Evolutionary conservation across 2,113 vertebrate species (phyloP).

Genomic region (Rhinoptilus africanus): DNA sequence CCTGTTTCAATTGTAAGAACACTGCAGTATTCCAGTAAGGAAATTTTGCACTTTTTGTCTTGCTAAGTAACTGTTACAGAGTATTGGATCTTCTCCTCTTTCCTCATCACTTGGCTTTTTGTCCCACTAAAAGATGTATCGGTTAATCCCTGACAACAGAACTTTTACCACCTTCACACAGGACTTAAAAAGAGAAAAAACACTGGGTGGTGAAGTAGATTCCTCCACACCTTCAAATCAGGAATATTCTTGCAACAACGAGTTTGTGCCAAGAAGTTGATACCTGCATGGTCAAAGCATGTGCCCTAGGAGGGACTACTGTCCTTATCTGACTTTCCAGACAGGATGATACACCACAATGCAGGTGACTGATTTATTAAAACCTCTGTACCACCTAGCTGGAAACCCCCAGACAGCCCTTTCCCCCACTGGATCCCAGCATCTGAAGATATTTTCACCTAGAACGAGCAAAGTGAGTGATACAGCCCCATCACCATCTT

Average conservation of each 20-base stretch:
- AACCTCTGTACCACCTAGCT: not conserved
- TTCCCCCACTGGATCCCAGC: not conserved
- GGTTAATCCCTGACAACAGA: not conserved
- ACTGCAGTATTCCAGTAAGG: not conserved
- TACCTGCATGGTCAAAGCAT: not conserved
- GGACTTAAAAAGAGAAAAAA: not conserved
- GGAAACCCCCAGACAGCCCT: rapidly evolving
- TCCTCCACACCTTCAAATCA: not conserved
- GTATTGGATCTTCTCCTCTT: not conserved
- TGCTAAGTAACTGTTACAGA: not conserved
- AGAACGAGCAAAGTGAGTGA: not conserved
- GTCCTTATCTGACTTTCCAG: too few species aligned
- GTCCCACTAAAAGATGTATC: not conserved
- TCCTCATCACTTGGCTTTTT: not conserved
- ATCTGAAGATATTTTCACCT: not conserved
- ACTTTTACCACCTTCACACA: not conserved
- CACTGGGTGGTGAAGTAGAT: not conserved
- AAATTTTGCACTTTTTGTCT: not conserved
- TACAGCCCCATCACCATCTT: not conserved
- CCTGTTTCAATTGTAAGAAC: not conserved
- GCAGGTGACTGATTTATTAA: not conserved
- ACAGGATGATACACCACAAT: not conserved
- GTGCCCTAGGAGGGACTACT: not conserved
- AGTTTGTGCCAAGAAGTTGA: not conserved
- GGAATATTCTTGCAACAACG: not conserved